Evolutionary conservation across 2,797 vertebrate genomes (phyloP), one percentile per base, ranked within the genome.

Genomic region (Mus caroli): DNA sequence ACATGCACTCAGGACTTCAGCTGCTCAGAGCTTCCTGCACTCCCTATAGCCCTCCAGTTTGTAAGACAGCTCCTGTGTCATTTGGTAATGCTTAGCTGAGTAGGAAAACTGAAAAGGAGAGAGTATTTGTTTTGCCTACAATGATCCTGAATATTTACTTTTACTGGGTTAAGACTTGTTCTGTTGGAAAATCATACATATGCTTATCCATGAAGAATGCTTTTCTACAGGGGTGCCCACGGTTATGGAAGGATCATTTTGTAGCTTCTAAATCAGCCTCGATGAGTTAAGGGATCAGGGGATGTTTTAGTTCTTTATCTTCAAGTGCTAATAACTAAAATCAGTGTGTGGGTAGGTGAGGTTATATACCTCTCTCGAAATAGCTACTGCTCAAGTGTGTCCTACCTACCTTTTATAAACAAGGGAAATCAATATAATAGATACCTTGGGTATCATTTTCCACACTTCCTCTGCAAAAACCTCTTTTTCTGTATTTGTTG

Each of bases 281-380:
- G 82, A 1, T 54, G 37, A 95, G 84, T 15, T 64, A 92, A 87
- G 56, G 92, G 13, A 83, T 43, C 69, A 43, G 13, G 26, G 5
- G 50, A 93, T 52, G 14, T 1, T 40, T 78, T 2, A 88, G 8
- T 60, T 75, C 1, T 83, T 88, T 76, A 89, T 83, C 85, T 79
- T 77, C 37, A 87, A 84, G 17, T 82, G 20, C 24, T 84, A 88
- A 85, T 14, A 64, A 87, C 54, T 85, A 88, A 94, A 94, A 77
- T 26, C n/a, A 76, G 76, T 15, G 34, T 64, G 15, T 26, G 8
- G 40, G 22, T 64, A 1, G 54, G 22, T 62, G 24, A 73, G 17
- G 71, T 28, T 40, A 31, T 19, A 71, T 50, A 8, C 17, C 85
- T 94, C 10, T 75, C 3, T 86, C 54, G 60, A 46, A 26, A 67